Evolutionary conservation across 2,797 vertebrate genomes (phyloP), one percentile per base, ranked within the genome.

Genomic region (Acridotheres tristis): DNA sequence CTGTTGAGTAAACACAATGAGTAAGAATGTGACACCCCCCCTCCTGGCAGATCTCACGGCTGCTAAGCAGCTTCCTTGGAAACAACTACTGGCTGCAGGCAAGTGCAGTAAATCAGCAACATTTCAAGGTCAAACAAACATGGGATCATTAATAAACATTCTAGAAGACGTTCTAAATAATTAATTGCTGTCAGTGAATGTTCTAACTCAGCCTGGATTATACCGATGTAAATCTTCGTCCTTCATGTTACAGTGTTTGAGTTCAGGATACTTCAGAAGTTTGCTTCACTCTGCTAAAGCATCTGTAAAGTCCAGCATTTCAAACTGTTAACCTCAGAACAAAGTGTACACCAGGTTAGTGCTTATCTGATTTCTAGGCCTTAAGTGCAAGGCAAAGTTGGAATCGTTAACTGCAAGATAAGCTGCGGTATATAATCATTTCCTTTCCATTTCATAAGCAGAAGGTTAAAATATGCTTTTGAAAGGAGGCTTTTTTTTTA

Each of bases 1-100:
- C 89, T 85, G 9, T 80, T 85, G 85, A 95, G 61, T 96, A 96
- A 97, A 97, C 95, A 94, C 54, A 81, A 93, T 94, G 73, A 93
- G 51, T 61, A 66, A 54, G 92, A 95, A 93, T 96, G 92, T 94
- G 67, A 93, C 96, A 91, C 94, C 66, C 81, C 81, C 2, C 74
- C 93, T 95, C 59, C 85, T 81, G 95, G 94, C 94, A 95, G 76
- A 67, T 68, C 45, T 83, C 76, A 5, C 48, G 4, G 40, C 94
- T 89, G 95, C 90, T 88, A 62, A 43, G 84, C 89, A 50, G 74
- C 90, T 74, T 50, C 69, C 66, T 63, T 85, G 94, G 95, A 85
- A 92, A 59, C 79, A 30, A 42, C 59, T 75, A 25, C 47, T 61
- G 73, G 73, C 82, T 87, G 69, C 72, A 42, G 78, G 82, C 93